phyloP scores from a whole-genome alignment of 2,888 invertebrate species.

The Aspidiotus destructor region DNA sequence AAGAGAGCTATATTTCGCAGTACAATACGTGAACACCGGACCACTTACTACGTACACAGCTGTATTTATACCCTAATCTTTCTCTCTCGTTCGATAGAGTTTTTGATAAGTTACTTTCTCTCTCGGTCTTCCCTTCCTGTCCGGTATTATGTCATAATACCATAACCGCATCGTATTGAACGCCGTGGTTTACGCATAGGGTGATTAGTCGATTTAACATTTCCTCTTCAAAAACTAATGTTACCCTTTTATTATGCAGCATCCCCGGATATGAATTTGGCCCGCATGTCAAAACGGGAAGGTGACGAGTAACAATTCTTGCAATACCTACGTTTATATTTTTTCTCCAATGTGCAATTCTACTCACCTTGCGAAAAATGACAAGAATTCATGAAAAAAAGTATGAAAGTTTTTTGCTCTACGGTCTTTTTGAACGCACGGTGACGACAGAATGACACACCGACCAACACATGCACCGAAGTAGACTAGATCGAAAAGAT shows the following conservation, averaged over 20 bases:
- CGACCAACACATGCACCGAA: slow-evolving; percentile 10
- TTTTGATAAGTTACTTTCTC: neutral
- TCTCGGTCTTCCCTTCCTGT: neutral
- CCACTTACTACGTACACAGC: slow-evolving; percentile 24
- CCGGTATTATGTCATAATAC: slow-evolving; percentile 30
- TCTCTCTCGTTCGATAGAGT: neutral
- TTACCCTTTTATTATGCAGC: no score
- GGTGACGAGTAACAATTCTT: no score
- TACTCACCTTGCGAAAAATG: no score
- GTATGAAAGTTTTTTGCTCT: no score
- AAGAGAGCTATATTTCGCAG: slow-evolving; percentile 20
- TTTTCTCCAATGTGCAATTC: no score
- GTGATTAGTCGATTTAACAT: neutral
- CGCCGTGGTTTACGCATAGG: slow-evolving; percentile 17
- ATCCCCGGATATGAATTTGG: no score
- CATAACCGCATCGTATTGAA: slow-evolving; percentile 29
- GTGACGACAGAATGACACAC: slow-evolving; percentile 24
- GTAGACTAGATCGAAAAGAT: slow-evolving; percentile 18
- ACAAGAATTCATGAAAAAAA: no score
- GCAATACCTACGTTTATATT: neutral
- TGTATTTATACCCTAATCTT: slow-evolving; percentile 11
- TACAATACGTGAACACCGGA: slow-evolving; percentile 12
- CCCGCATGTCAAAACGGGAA: no score
- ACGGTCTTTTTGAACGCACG: neutral
- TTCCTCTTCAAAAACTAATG: no score